Conservation (phyloP, 2,113 vertebrate species). For the Hystrix cristata region DNA sequence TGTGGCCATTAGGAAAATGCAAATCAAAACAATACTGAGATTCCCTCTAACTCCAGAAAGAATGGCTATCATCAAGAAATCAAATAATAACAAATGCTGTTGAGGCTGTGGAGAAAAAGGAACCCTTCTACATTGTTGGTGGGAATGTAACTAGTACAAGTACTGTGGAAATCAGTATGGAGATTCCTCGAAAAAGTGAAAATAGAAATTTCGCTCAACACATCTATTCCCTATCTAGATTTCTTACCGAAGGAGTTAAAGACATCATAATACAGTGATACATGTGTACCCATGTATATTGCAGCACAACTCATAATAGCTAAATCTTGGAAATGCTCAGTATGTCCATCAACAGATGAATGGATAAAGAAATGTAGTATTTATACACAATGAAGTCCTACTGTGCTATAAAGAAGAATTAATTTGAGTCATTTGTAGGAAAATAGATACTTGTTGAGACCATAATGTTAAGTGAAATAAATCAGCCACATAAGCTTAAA, state of each 20-base stretch:
- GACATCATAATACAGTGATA: not conserved
- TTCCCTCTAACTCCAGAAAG: not conserved
- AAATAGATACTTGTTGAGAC: not conserved
- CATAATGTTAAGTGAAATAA: not conserved
- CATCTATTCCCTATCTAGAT: not conserved
- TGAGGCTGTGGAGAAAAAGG: not conserved
- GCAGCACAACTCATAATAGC: not conserved
- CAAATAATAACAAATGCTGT: not conserved
- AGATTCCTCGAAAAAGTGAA: not conserved
- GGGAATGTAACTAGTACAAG: not conserved
- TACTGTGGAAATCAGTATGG: not conserved
- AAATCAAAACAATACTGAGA: not conserved
- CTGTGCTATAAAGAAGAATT: not conserved
- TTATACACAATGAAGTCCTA: not conserved
- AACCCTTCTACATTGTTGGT: not conserved
- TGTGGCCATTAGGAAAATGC: not conserved
- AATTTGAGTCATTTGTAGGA: not conserved
- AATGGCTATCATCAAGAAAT: not conserved
- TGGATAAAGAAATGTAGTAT: not conserved
- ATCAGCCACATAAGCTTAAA: not conserved
- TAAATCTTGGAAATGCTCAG: not conserved
- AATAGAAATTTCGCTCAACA: not conserved
- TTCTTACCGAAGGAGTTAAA: not conserved
- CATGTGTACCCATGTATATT: not conserved
- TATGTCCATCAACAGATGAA: not conserved